These are phyloP conservation scores for Orycteropus afer DNA, from an alignment of 2,113 vertebrate species.

Conservation along the genomic window DNA sequence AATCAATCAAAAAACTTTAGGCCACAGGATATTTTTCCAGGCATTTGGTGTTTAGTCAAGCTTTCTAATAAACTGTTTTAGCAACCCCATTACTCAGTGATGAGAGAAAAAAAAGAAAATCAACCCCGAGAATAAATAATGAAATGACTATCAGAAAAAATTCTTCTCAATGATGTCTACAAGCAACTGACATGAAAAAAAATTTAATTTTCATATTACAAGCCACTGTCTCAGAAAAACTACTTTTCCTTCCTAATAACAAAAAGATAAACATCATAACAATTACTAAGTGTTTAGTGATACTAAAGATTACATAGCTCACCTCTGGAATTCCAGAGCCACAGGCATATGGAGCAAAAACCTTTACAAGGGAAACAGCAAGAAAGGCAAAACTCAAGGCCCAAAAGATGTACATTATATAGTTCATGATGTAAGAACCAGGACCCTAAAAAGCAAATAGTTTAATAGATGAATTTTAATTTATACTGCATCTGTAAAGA, in stretches of 20 bases:
- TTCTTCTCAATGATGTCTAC: conserved; percentile 48
- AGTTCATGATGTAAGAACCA: conserved; percentile 99
- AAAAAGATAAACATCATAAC: neutral
- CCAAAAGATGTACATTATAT: conserved; percentile 99
- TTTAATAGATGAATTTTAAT: neutral
- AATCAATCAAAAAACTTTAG: neutral
- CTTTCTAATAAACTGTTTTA: neutral
- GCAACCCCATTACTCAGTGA: neutral
- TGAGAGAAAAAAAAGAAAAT: neutral
- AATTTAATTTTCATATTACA: conserved; percentile 35
- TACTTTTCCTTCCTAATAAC: neutral
- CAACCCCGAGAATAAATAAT: neutral
- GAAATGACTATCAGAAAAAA: neutral
- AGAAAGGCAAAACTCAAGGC: conserved; percentile 97
- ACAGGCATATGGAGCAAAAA: conserved; percentile 98
- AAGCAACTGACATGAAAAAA: neutral
- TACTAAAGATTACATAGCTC: conserved; percentile 64
- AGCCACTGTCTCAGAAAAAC: neutral
- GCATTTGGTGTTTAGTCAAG: neutral
- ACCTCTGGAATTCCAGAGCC: conserved; percentile 99
- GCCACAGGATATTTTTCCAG: neutral
- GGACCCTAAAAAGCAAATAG: conserved; percentile 90
- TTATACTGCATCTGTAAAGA: neutral
- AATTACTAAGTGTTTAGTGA: neutral
- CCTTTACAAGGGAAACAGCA: conserved; percentile 96